phyloP scores from a whole-genome alignment of 92 coral and sea anemone species.

The Actinostola sp. region DNA sequence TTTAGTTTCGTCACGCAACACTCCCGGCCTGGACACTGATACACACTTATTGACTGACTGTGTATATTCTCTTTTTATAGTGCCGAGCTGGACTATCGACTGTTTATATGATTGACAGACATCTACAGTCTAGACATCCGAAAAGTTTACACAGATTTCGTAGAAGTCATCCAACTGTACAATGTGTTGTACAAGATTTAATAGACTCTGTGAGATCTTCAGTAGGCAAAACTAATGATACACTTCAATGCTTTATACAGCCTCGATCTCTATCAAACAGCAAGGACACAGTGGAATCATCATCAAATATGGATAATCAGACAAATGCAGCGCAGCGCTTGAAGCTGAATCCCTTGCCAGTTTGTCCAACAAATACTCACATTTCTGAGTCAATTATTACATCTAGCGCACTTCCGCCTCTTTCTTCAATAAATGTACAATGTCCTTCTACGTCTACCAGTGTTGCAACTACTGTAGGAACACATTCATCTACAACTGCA shows the following conservation, averaged over 20 bases:
- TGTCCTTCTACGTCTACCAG: neutral
- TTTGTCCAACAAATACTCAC: neutral
- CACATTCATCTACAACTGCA: too few relatives aligned
- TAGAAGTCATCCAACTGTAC: neutral
- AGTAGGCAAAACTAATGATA: neutral
- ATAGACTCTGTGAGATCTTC: neutral
- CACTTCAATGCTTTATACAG: neutral
- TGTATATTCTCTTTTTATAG: neutral
- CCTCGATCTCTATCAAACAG: neutral
- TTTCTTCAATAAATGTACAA: neutral
- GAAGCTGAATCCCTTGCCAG: constrained; percentile 15
- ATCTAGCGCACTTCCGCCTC: neutral
- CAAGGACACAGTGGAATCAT: neutral
- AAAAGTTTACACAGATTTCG: constrained; percentile 13
- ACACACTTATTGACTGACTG: neutral
- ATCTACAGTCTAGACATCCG: constrained; percentile 21
- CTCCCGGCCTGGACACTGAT: too few relatives aligned
- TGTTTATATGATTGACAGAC: constrained; percentile 17
- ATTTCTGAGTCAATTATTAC: neutral
- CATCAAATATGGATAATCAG: neutral
- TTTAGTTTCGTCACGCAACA: too few relatives aligned
- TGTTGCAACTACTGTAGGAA: too few relatives aligned
- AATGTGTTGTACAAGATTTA: neutral
- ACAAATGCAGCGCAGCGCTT: neutral
- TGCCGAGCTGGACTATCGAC: constrained; percentile 21